Base-by-base conservation (phyloP, 2,888 invertebrate species). In the Drosophila phalerata region DNA sequence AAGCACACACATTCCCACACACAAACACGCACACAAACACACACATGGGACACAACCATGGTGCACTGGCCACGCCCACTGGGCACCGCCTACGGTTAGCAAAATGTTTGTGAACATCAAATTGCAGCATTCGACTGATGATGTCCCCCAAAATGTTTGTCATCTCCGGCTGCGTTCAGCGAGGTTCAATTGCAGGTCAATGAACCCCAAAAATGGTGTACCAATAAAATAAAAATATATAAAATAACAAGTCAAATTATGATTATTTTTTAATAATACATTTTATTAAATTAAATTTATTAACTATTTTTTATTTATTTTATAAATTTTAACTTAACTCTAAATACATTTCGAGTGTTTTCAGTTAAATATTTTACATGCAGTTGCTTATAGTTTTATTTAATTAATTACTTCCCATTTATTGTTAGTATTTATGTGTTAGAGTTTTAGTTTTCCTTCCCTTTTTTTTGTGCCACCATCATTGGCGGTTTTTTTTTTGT, bases 241-340 rank as follows among this genome's bases (percentile, higher is more conserved):
- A 6, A 19, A 55, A 22, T 22, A 11, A 19, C 3, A 13, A 25
- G 13, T 13, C 9, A 1, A 0, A 0, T 1, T 0, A 1, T 1
- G 3, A 5, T 1, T 47, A 17, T 37, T 47, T 73, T 77, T 81
- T 85, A 61, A 76, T 84, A 81, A 81, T 90, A 90, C 90, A 90
- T 81, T 90, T 91, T 91, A 87, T 91, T 87, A 85, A 83, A 81
- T 90, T 89, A 74, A 79, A 81, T 85, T 91, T 79, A 78, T 81
- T 90, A 87, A 75, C 85, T 88, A 88, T 57, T 19, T 61, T 69
- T 69, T 19, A 42, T 70, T 52, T 61, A 77, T 87, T 70, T 37
- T 57, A 77, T 87, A 78, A 78, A 55, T 66, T 70, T 71, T 75
- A 68, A 55, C 80, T 85, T 78, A 82, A n/a, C 40, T 42, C 73